Base-by-base conservation (phyloP, 1,140 invertebrate species). In the Drosophila albomicans region DNA sequence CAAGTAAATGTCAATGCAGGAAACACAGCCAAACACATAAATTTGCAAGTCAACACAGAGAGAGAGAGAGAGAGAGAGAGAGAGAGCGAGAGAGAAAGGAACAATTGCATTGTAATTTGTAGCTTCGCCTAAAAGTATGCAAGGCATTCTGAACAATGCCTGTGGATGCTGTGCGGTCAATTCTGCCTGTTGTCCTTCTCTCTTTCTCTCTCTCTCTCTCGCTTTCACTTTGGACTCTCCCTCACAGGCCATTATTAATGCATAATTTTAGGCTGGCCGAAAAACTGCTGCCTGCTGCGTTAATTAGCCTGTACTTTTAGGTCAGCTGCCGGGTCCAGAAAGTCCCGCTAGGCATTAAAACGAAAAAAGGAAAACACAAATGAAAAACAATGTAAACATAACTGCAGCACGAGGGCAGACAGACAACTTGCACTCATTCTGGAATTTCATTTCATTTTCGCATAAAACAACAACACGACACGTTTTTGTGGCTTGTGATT, bases 1-100 rank as follows among this genome's bases (percentile, higher is more conserved):
- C 84, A 87, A 87, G 84, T 88, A 87, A 87, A 88, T 87, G 84
- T 88, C 84, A 80, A 87, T 87, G 77, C 77, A 82, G 82, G 80
- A 88, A 88, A 82, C 64, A 72, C 77, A 68, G 48, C 16, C 68
- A 82, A 73, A 65, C 61, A 54, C 84, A 87, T 88, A 87, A 82
- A 86, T 86, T 87, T 61, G 43, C 51, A 73, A 65, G 35, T 32
- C 35, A 30, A 16, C 48, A 58, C 20, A 70, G 38, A 48, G 11
- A 20, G 13, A 51, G n/a, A 56, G 49, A 63, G 16, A 59, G 5
- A 41, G 51, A 35, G 75, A 16, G 16, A 20, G 16, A 20, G 20
- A 20, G 5, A 41, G 51, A 28, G 75, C 20, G 2, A 25, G 20
- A 25, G 20, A 25, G 20, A 25, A 25, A 25, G 20, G 20, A 25